Evolutionary conservation across 2,797 vertebrate species (phyloP).

Genomic region (Graptemys geographica): DNA sequence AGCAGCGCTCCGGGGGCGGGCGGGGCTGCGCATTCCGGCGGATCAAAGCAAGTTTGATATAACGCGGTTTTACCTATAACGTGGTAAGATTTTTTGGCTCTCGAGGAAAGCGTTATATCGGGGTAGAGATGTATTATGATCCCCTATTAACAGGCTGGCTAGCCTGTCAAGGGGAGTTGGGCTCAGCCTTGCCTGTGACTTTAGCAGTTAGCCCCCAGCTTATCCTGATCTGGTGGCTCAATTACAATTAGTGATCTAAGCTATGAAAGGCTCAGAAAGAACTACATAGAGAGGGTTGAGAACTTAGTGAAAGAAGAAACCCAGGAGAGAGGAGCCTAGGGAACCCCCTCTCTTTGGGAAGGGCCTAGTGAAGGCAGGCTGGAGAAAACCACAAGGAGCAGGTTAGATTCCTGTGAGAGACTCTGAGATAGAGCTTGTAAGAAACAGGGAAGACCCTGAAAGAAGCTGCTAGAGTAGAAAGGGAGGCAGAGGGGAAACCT

Average conservation of each 20-base stretch:
- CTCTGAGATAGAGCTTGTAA: background rate
- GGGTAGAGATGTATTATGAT: background rate
- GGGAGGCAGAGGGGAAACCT: background rate
- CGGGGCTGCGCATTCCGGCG: too few species aligned
- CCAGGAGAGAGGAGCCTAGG: background rate
- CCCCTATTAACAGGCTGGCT: background rate
- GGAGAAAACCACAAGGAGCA: background rate
- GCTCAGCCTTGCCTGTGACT: background rate
- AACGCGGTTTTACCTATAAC: too few species aligned
- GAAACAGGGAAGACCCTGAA: background rate
- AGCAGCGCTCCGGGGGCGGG: too few species aligned
- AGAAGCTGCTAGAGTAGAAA: background rate
- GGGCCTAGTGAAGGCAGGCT: background rate
- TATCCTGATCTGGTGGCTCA: background rate
- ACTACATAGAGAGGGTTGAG: background rate
- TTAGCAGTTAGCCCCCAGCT: background rate
- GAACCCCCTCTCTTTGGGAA: background rate
- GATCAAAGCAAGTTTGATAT: too few species aligned
- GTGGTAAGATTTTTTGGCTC: too few species aligned
- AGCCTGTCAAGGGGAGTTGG: background rate
- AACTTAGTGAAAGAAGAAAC: background rate
- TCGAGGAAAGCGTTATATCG: too few species aligned
- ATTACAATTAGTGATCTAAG: background rate
- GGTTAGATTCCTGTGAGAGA: too few species aligned
- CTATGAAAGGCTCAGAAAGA: background rate